Percentiles rank a stretch among this genome's conserved stretches.
Conservation (phyloP, 2,888 invertebrate genomes). For the Xestia xanthographa region DNA sequence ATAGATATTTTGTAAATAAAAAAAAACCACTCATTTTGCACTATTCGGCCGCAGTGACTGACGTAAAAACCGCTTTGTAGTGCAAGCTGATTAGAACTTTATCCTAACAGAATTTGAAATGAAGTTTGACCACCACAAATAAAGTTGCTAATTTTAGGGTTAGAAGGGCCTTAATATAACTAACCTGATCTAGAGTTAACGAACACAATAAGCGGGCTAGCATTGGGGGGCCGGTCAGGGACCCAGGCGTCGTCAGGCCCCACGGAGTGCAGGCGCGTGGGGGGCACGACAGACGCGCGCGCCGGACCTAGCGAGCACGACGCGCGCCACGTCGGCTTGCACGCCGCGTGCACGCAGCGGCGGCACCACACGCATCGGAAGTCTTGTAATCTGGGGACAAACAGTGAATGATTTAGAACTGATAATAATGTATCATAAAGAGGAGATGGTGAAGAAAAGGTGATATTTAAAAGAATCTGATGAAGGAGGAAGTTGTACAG, state of each 20-base stretch:
- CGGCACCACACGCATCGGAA: conserved; percentile 99
- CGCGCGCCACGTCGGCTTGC: conserved; percentile 94
- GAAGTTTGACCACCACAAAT: no score
- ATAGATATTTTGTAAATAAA: no score
- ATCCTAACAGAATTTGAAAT: no score
- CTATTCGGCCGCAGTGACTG: no score
- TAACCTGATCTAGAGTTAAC: conserved; percentile 98
- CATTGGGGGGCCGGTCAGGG: conserved; percentile 94
- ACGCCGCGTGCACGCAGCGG: conserved; percentile 97
- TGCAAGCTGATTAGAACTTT: no score
- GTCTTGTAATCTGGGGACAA: conserved; percentile 94
- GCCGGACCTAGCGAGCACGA: conserved; percentile 97
- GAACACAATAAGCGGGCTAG: conserved; percentile 98
- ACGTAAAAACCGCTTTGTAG: no score
- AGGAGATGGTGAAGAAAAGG: no score
- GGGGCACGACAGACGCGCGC: conserved; percentile 98
- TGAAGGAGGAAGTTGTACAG: background rate
- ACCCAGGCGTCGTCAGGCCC: conserved; percentile 98
- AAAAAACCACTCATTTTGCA: no score
- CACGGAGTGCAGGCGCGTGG: conserved; percentile 97
- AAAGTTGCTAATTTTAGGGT: no score
- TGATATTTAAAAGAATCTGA: background rate
- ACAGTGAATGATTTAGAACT: background rate
- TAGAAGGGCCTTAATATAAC: background rate
- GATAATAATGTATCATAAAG: no score